A percentile compares a stretch with the other conserved stretches of the same genome.
Conservation (phyloP, 35 echinoderm and acorn worm species). For the Stichopus chloronotus region DNA sequence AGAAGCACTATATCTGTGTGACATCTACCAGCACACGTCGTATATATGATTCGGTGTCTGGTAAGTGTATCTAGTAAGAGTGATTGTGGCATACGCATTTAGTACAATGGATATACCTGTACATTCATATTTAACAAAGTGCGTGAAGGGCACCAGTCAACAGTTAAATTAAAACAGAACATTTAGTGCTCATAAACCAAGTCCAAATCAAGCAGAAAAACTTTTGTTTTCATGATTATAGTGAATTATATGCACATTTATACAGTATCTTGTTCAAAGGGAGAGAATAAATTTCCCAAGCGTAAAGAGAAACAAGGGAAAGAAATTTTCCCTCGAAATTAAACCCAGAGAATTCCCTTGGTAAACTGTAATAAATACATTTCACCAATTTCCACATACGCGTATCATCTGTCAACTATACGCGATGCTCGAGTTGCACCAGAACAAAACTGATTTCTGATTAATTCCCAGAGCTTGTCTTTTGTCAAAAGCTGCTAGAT, state of each 20-base stretch:
- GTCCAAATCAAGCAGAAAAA: too few relatives aligned
- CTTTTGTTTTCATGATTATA: background rate
- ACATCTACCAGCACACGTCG: slow-evolving; percentile 7
- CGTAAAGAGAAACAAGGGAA: background rate
- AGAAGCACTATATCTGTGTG: background rate
- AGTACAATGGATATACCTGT: too few relatives aligned
- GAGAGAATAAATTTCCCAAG: background rate
- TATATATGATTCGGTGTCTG: background rate
- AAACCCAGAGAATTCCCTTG: background rate
- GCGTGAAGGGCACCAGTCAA: too few relatives aligned
- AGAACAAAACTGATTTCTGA: slow-evolving; percentile 60
- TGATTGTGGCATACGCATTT: too few relatives aligned
- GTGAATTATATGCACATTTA: background rate
- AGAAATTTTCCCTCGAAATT: background rate
- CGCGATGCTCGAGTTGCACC: slow-evolving; percentile 31
- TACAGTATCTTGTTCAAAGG: background rate
- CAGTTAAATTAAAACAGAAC: background rate
- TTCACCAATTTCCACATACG: slow-evolving; percentile 19
- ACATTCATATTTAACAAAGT: too few relatives aligned
- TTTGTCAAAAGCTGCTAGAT: slow-evolving; percentile 51
- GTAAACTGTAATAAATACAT: background rate
- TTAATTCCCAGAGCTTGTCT: slow-evolving; percentile 58
- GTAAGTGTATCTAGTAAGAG: too few relatives aligned
- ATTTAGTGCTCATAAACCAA: background rate
- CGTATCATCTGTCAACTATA: slow-evolving; percentile 42